phyloP scores from a whole-genome alignment of 2,888 invertebrate genomes.

The Glyphotaelius pellucidus region DNA sequence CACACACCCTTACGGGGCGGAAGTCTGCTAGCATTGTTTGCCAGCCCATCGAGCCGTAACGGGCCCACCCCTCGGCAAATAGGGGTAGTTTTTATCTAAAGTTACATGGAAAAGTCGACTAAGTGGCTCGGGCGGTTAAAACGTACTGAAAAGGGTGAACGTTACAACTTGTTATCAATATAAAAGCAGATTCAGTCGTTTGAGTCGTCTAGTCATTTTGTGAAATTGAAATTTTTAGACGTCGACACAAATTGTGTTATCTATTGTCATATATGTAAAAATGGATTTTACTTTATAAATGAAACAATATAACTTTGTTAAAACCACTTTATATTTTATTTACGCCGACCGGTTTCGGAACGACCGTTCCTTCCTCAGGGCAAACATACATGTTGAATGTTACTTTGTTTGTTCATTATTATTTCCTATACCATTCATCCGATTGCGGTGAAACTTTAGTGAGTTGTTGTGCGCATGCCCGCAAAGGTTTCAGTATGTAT shows the following conservation, averaged over 20 bases:
- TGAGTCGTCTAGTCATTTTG: neutral
- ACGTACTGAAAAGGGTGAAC: neutral
- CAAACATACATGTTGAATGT: too few relatives aligned
- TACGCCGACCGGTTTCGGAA: too few relatives aligned
- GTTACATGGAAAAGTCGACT: neutral
- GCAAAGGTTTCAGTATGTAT: too few relatives aligned
- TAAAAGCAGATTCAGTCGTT: neutral
- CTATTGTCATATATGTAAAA: too few relatives aligned
- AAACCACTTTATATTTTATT: too few relatives aligned
- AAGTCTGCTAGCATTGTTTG: neutral
- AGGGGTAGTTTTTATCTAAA: conserved; percentile 2
- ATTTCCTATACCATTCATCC: too few relatives aligned
- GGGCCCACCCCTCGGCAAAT: neutral
- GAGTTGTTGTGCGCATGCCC: too few relatives aligned
- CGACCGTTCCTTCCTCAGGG: too few relatives aligned
- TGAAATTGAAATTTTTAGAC: neutral
- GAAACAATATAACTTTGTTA: too few relatives aligned
- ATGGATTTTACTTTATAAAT: too few relatives aligned
- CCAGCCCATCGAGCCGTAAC: conserved; percentile 2
- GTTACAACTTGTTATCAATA: conserved; percentile 2
- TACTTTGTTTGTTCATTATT: too few relatives aligned
- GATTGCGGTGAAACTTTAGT: too few relatives aligned
- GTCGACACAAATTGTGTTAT: neutral
- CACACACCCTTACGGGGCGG: neutral
- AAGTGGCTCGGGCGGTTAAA: neutral